These are phyloP conservation scores for Anagrus nilaparvatae DNA, from an alignment of 1,140 invertebrate species.

Conservation along the genomic window DNA sequence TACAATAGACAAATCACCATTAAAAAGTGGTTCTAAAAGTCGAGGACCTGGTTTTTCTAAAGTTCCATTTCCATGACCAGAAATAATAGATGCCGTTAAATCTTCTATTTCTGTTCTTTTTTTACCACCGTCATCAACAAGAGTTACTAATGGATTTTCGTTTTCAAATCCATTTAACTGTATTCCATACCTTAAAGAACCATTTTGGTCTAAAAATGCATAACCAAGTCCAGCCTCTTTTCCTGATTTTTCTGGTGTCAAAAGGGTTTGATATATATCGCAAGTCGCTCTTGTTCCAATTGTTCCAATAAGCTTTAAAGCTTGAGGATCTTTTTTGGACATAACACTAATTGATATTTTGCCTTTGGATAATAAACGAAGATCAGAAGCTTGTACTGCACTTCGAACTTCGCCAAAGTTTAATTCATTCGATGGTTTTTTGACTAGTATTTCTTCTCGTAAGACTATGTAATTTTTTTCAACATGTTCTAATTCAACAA, in stretches of 20 bases:
- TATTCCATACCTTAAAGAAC: constrained; percentile 59
- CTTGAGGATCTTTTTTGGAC: constrained; percentile 51
- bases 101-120: constrained; percentile 57
- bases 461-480: constrained; percentile 62
- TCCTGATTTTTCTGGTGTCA: constrained; percentile 40
- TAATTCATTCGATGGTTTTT: constrained; percentile 62
- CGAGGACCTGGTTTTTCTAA: constrained; percentile 54
- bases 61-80: constrained; percentile 57
- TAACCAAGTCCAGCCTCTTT: constrained; percentile 58
- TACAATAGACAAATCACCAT: constrained; percentile 64
- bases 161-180: constrained; percentile 44
- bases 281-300: constrained; percentile 63
- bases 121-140: constrained; percentile 60
- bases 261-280: constrained; percentile 65
- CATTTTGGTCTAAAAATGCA: constrained; percentile 65
- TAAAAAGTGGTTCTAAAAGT: constrained; percentile 67
- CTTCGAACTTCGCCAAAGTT: constrained; percentile 65
- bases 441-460: constrained; percentile 54
- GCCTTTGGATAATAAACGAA: constrained; percentile 60
- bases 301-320: constrained; percentile 50
- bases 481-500: constrained; percentile 56
- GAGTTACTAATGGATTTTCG: constrained; percentile 53
- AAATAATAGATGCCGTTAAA: constrained; percentile 48
- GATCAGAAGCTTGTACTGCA: constrained; percentile 56
- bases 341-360: constrained; percentile 56